phyloP scores from a whole-genome alignment of 2,113 vertebrate species.

The Holacanthus passer region DNA sequence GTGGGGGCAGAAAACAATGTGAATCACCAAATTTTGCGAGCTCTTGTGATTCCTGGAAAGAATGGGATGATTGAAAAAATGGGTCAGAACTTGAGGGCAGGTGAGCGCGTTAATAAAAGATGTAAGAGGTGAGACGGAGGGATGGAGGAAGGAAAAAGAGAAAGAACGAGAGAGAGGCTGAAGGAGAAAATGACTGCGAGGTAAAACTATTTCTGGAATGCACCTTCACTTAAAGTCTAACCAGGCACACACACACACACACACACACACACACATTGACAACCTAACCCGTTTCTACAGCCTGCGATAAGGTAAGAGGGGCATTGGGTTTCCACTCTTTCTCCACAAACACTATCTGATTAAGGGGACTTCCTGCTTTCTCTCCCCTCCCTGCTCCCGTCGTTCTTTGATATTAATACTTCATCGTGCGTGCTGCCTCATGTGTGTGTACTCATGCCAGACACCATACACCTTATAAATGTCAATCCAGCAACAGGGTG shows the following conservation, averaged over 20 bases:
- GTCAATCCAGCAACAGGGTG: background rate
- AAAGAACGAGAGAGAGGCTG: constrained; percentile 26
- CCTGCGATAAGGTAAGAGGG: constrained; percentile 63
- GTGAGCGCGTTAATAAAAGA: constrained; percentile 33
- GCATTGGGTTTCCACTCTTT: constrained; percentile 65
- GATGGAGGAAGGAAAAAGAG: background rate
- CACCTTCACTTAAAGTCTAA: constrained; percentile 66
- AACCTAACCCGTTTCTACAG: constrained; percentile 25
- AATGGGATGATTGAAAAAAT: background rate
- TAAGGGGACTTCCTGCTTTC: constrained; percentile 55
- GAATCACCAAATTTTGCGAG: background rate
- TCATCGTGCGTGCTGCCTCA: constrained; percentile 44
- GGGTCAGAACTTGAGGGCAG: constrained; percentile 22
- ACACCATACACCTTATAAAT: constrained; percentile 32
- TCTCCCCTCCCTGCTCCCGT: background rate
- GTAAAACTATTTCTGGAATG: constrained; percentile 73
- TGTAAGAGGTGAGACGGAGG: background rate
- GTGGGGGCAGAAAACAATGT: background rate
- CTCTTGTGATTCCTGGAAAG: background rate
- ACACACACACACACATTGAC: constrained; percentile 38
- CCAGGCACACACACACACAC: constrained; percentile 38
- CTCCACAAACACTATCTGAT: constrained; percentile 63
- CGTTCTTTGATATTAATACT: constrained; percentile 65
- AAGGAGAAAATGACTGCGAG: constrained; percentile 63
- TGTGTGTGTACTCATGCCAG: constrained; percentile 52